Conservation (phyloP, 2,797 vertebrate species). For the Limosa lapponica region DNA sequence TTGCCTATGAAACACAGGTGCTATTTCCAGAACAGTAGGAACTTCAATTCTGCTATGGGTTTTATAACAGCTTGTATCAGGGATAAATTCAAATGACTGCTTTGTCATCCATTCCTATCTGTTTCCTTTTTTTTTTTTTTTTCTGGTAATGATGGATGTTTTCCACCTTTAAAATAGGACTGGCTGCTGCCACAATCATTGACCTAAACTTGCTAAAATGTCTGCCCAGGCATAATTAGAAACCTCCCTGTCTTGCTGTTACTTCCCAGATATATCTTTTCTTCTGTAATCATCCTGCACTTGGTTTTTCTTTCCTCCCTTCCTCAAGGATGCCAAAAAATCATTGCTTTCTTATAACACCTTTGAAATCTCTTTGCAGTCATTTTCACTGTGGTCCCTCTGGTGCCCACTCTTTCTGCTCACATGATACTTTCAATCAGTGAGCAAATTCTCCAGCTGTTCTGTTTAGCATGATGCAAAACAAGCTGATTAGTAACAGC, state of each 20-base stretch:
- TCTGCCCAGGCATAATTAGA: not conserved
- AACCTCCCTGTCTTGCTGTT: not conserved
- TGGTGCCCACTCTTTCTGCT: not conserved
- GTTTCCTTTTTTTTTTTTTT: not conserved
- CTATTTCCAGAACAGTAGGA: not conserved
- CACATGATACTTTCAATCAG: conserved; percentile 31
- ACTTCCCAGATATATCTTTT: not conserved
- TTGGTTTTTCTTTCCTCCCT: not conserved
- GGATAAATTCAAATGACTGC: not conserved
- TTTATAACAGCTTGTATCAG: not conserved
- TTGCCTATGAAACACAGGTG: not conserved
- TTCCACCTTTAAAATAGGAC: not conserved
- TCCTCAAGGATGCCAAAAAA: not conserved
- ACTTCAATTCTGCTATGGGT: not conserved
- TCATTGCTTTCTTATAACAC: not conserved
- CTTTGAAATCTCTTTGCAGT: conserved; percentile 13
- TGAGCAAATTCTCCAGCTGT: conserved; percentile 52
- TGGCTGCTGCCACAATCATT: not conserved
- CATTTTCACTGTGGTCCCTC: not conserved
- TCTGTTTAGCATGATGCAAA: conserved; percentile 32
- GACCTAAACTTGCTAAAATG: not conserved
- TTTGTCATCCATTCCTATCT: not conserved
- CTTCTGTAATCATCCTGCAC: not conserved
- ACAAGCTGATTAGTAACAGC: conserved; percentile 47
- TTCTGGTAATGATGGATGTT: rapidly evolving